A percentile compares a stretch with the other conserved stretches of the same genome.
phyloP scores from a whole-genome alignment of 2,888 invertebrate genomes.

The Drosophila fungiperda region DNA sequence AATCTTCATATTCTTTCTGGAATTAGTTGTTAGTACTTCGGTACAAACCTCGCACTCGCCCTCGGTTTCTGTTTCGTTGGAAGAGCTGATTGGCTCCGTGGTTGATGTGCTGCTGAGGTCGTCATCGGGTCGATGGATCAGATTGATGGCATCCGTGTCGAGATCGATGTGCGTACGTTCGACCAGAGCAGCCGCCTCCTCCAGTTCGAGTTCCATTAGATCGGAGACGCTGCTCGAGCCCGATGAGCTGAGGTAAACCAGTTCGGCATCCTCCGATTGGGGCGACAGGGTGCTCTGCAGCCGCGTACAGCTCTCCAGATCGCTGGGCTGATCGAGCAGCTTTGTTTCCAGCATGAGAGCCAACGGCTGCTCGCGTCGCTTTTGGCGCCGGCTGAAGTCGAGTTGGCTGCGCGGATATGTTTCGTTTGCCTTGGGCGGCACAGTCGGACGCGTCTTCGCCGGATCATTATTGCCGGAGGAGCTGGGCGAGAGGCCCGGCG shows the following conservation, averaged over 20 bases:
- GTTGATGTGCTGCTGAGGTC: constrained; percentile 57
- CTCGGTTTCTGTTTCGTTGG: constrained; percentile 62
- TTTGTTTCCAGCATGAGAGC: constrained; percentile 88
- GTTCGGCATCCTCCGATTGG: constrained; percentile 88
- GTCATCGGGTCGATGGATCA: constrained; percentile 71
- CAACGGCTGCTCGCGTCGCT: constrained; percentile 82
- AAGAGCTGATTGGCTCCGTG: constrained; percentile 54
- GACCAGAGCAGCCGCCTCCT: constrained; percentile 66
- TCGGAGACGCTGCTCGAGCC: constrained; percentile 89
- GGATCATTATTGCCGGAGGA: constrained; percentile 48
- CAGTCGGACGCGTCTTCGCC: constrained; percentile 82
- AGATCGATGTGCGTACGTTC: constrained; percentile 67
- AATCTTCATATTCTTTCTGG: not conserved
- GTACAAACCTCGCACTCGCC: constrained; percentile 57
- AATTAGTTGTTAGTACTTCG: constrained; percentile 23
- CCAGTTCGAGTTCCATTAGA: constrained; percentile 86
- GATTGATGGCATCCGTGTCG: constrained; percentile 78
- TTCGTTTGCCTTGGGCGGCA: constrained; percentile 84
- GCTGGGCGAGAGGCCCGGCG: constrained; percentile 63
- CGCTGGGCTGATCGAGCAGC: constrained; percentile 86
- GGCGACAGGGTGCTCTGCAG: constrained; percentile 86
- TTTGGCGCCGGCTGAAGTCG: constrained; percentile 82
- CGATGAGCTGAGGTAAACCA: constrained; percentile 89
- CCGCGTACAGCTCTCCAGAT: constrained; percentile 87
- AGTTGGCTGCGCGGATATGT: constrained; percentile 84